phyloP scores from a whole-genome alignment of 2,888 invertebrate genomes.

The Drosophila rubida region DNA sequence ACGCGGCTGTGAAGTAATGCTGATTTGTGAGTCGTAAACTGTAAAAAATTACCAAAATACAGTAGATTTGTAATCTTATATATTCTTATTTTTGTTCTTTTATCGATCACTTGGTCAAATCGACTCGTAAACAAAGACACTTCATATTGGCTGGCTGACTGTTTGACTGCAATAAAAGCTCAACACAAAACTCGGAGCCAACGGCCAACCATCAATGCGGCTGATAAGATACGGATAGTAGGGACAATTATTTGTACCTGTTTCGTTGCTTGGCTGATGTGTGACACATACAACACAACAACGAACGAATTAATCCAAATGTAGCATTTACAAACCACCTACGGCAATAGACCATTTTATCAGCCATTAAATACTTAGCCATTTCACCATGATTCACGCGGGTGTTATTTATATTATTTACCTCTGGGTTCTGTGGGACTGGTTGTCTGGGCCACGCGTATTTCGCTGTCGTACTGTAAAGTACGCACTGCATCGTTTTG shows the following conservation, averaged over 20 bases:
- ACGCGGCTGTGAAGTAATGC: conserved; percentile 81
- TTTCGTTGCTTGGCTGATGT: conserved; percentile 16
- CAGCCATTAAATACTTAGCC: conserved; percentile 29
- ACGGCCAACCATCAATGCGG: conserved; percentile 33
- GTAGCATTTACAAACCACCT: conserved; percentile 36
- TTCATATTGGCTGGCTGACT: conserved; percentile 24
- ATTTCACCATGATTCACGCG: conserved; percentile 53
- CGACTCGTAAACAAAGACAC: conserved; percentile 38
- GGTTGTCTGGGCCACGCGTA: conserved; percentile 82
- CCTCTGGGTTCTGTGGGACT: conserved; percentile 77
- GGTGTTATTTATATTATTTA: conserved; percentile 41
- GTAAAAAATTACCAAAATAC: conserved; percentile 24
- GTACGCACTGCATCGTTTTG: conserved; percentile 83
- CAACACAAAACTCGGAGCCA: neutral
- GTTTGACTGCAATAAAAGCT: conserved; percentile 27
- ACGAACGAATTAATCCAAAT: conserved; percentile 57
- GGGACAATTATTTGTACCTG: conserved; percentile 25
- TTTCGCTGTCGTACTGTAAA: conserved; percentile 83
- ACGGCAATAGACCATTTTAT: conserved; percentile 46
- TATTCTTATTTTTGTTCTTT: neutral
- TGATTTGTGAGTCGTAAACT: conserved; percentile 81
- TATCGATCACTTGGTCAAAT: conserved; percentile 50
- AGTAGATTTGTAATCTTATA: neutral
- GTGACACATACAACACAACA: conserved; percentile 42
- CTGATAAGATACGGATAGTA: conserved; percentile 70